A percentile compares a stretch with the other conserved stretches of the same genome.
Evolutionary conservation across 2,888 invertebrate species (phyloP).

Genomic region (Euplexia lucipara): DNA sequence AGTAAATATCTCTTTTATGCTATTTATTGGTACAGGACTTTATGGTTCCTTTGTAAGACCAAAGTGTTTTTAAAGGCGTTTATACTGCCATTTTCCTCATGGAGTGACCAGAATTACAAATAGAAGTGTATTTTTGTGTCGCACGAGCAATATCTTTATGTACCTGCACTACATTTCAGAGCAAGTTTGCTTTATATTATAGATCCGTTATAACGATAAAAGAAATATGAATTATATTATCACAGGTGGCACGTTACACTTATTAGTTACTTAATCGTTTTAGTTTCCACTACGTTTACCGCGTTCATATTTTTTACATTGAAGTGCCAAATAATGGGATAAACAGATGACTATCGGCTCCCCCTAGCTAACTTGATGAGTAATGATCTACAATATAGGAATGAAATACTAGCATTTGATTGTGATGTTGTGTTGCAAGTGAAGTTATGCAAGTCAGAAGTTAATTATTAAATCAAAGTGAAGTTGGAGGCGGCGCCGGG

Average conservation of each 20-base stretch:
- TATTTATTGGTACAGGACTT: constrained; percentile 33
- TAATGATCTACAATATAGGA: constrained; percentile 64
- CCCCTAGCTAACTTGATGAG: constrained; percentile 76
- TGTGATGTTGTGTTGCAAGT: constrained; percentile 56
- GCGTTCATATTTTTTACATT: constrained; percentile 70
- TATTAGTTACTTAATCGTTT: constrained; percentile 67
- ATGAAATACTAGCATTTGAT: constrained; percentile 56
- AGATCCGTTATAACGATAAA: constrained; percentile 4
- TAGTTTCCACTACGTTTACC: constrained; percentile 75
- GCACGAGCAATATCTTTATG: neutral
- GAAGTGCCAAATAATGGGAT: constrained; percentile 74
- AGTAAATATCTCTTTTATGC: constrained; percentile 29
- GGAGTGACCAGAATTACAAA: constrained; percentile 19
- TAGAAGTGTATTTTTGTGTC: constrained; percentile 1
- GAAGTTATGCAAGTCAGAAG: constrained; percentile 64
- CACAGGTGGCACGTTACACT: constrained; percentile 53
- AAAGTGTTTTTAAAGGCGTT: constrained; percentile 18
- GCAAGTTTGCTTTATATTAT: neutral
- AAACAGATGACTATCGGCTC: constrained; percentile 68
- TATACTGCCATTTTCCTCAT: constrained; percentile 22
- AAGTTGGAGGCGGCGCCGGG: constrained; percentile 65
- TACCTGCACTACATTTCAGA: neutral
- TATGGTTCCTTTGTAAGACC: neutral
- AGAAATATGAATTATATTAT: constrained; percentile 25
- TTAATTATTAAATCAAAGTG: constrained; percentile 77